Evolutionary conservation across 2,797 vertebrate species (phyloP).

Genomic region (Neosilurus hyrtlii): DNA sequence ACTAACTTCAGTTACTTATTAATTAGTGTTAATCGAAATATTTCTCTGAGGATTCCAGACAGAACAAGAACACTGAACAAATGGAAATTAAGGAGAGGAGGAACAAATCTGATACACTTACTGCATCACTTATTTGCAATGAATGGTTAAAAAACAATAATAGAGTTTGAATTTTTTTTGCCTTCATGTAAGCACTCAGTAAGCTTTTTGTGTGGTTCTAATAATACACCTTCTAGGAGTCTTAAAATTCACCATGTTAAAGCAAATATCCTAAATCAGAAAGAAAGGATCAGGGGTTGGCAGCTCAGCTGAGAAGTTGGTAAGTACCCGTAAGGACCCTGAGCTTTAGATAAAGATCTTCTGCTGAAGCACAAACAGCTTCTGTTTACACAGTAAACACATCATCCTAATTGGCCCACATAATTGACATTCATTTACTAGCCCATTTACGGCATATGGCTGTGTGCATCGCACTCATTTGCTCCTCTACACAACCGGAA

Average conservation of each 20-base stretch:
- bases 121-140: background rate
- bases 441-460: constrained; percentile 54
- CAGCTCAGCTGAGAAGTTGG: constrained; percentile 46
- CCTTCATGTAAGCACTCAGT: background rate
- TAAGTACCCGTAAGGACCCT: constrained; percentile 41
- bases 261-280: constrained; percentile 45
- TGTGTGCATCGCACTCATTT: constrained; percentile 55
- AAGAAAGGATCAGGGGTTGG: constrained; percentile 36
- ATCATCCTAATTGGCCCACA: constrained; percentile 55
- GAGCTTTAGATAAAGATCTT: constrained; percentile 52
- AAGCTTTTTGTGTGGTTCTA: background rate
- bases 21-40: too few species aligned
- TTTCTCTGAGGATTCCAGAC: background rate
- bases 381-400: constrained; percentile 63
- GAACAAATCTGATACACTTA: background rate
- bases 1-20: too few species aligned
- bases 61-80: background rate
- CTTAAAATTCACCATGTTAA: background rate
- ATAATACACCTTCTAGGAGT: background rate
- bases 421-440: constrained; percentile 56
- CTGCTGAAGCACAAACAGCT: constrained; percentile 52
- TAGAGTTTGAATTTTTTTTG: background rate
- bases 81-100: background rate
- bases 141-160: background rate
- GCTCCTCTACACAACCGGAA: constrained; percentile 43